Base-by-base conservation (phyloP, 2,797 vertebrate species). In the Eulemur rubriventer region DNA sequence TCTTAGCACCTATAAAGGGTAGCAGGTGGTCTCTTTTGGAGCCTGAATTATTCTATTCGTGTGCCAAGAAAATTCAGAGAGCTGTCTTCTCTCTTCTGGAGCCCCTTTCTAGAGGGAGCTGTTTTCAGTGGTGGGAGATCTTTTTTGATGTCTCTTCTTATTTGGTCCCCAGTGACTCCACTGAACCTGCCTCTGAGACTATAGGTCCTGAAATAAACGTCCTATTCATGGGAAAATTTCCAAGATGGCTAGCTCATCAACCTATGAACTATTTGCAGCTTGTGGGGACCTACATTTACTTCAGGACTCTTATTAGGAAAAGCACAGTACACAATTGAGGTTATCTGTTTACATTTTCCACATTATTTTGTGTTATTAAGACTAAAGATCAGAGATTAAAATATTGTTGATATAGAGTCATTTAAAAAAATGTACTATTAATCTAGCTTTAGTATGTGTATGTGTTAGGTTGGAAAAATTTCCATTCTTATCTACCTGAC, bases 1-100 rank as follows among this genome's bases (percentile, higher is more conserved):
- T 97, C 95, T 97, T 97, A 95, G 93, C 94, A 97, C 95, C 96
- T 96, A 95, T 90, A 97, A 97, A 97, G 93, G 72, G 85, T 92
- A 95, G 61, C 97, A 98, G 96, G 96, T 97, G 95, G 92, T 95
- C 95, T 95, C 89, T 94, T 97, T 76, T 86, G 89, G 91, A 97
- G 69, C 13, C 81, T 48, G 41, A 91, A 91, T 97, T 90, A 55
- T 88, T 93, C 89, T 94, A 48, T 78, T 97, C 59, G 13, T 17
- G 6, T 90, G 96, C 86, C 87, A 93, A 92, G 73, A 73, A 90
- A 96, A 96, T 79, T 89, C 87, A 90, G 81, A 92, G 85, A 93
- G 48, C 86, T 96, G 72, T 88, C 84, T 89, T 78, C 67, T 76
- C 82, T 89, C 67, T 38, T 63, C 35, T 82, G n/a, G 13, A 86